Evolutionary conservation across 1,140 invertebrate genomes (phyloP), one percentile per base, ranked within the genome.

Genomic region (Pinna nobilis): DNA sequence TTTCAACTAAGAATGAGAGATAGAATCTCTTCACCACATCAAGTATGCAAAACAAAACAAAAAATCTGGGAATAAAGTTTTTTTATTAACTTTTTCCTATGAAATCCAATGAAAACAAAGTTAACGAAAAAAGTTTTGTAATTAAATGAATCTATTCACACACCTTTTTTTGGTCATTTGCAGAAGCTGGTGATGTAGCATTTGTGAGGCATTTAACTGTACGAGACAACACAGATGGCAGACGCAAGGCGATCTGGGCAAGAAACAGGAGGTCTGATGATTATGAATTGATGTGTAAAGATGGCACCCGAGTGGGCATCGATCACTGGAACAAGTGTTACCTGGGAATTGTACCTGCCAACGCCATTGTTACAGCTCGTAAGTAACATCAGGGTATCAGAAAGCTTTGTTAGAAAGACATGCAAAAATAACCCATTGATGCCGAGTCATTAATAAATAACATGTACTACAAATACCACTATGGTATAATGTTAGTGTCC

Each of bases 181-280:
- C 77, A 88, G 86, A 74, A 18, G 97, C 96, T 15, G 88, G 88
- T 3, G 93, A 99, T 87, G 96, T 98, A 18, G 97, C 97, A 0
- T 99, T 98, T 88, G 94, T 97, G 1, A 95, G 97, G 75, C 96
- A 99, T 83, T 95, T 95, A 0, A 97, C 97, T 0, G 95, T 98
- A 0, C 92, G 92, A 28, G 96, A 98, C 86, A 98, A 96, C 83
- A 95, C 95, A 0, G 96, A 95, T 78, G 96, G 97, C 0, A 94
- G 97, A 71, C 93, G 97, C 41, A 91, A 92, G 69, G 95, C 97
- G 84, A 95, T 85, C 60, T 99, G 97, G 97, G 95, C 97, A 0
- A 89, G 98, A 23, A 97, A 98, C 84, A 92, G 96, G 23, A 91
- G 98, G 28, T 85, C 86, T 35, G 94, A 96, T 81, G 97, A 99